Percentiles rank a stretch among this genome's conserved stretches.
Conservation (phyloP, 2,113 vertebrate species). For the Ophthalmolycus amberensis region DNA sequence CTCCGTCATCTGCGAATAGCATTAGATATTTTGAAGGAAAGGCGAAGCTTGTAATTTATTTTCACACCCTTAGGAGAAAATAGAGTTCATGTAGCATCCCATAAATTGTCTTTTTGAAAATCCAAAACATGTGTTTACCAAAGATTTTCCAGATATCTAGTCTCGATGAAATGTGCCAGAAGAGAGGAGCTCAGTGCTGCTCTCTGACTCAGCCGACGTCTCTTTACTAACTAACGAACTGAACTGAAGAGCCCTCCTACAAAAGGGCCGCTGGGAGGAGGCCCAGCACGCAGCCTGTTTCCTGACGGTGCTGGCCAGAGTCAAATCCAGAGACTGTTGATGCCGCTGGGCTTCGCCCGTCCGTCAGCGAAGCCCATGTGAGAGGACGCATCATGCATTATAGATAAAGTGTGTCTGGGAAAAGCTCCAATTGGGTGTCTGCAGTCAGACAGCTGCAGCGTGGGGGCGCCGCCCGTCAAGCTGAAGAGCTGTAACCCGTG, state of each 20-base stretch:
- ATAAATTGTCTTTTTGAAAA: slow-evolving; percentile 40
- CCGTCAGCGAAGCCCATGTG: slow-evolving; percentile 55
- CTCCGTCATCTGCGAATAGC: slow-evolving; percentile 44
- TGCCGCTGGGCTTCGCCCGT: slow-evolving; percentile 36
- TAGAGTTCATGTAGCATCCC: slow-evolving; percentile 7
- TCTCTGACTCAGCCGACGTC: slow-evolving; percentile 60
- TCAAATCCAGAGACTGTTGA: slow-evolving; percentile 29
- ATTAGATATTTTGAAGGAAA: slow-evolving; percentile 36
- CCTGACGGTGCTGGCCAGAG: neutral
- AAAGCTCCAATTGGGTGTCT: slow-evolving; percentile 62
- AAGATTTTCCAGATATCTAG: slow-evolving; percentile 9
- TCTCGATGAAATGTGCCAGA: slow-evolving; percentile 34
- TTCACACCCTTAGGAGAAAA: slow-evolving; percentile 27
- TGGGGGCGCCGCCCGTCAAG: slow-evolving; percentile 11
- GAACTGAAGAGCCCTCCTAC: slow-evolving; percentile 31
- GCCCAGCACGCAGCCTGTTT: slow-evolving; percentile 7
- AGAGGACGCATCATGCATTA: slow-evolving; percentile 81
- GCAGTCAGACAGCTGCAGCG: slow-evolving; percentile 50
- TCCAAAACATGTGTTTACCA: slow-evolving; percentile 18
- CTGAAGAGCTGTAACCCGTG: slow-evolving; percentile 38
- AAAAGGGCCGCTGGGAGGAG: slow-evolving; percentile 24
- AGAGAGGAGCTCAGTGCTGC: slow-evolving; percentile 30
- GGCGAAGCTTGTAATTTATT: slow-evolving; percentile 24
- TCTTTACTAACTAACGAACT: slow-evolving; percentile 36
- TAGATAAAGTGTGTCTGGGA: slow-evolving; percentile 78